These are phyloP conservation scores for Uria aalge DNA, from an alignment of 2,113 vertebrate genomes.

Conservation along the genomic window DNA sequence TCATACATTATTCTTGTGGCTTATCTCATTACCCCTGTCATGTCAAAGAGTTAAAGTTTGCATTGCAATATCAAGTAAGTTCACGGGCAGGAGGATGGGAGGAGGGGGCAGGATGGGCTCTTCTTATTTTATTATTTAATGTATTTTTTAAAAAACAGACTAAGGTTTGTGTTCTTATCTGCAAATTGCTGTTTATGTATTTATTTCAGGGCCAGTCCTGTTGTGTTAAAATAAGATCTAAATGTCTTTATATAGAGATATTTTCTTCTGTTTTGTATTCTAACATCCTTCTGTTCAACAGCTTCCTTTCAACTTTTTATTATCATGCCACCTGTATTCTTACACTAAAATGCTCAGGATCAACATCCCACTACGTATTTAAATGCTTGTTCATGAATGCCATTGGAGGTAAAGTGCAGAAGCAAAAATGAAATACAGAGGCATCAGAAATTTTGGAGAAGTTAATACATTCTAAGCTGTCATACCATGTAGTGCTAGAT, in stretches of 20 bases:
- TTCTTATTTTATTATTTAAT: neutral
- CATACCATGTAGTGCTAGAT: neutral
- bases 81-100: fast-evolving
- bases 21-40: neutral
- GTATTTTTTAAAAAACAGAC: neutral
- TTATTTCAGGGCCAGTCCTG: neutral
- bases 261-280: neutral
- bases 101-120: neutral
- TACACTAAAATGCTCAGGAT: neutral
- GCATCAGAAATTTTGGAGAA: neutral
- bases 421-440: neutral
- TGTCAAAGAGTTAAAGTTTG: neutral
- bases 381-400: neutral
- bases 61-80: neutral
- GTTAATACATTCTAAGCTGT: neutral
- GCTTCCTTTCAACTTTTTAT: neutral
- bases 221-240: neutral
- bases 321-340: neutral
- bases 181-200: neutral
- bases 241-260: neutral
- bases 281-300: neutral
- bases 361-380: neutral
- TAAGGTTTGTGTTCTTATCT: neutral
- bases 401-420: neutral
- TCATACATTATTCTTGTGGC: neutral